phyloP scores from a whole-genome alignment of 2,888 invertebrate genomes.

The Iphiclides podalirius region DNA sequence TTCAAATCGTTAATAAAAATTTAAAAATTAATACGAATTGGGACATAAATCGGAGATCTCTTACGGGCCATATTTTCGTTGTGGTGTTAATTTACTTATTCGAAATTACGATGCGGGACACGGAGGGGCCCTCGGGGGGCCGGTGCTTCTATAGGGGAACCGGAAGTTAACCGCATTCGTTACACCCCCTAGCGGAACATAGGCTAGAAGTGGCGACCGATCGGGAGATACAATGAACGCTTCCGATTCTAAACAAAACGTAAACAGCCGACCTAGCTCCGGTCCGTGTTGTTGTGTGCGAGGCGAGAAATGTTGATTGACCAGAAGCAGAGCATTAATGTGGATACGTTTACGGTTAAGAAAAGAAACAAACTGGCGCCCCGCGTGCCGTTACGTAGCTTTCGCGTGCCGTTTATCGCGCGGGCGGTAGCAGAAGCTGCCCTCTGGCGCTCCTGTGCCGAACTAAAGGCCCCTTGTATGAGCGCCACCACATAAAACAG shows the following conservation, averaged over 20 bases:
- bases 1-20: no score
- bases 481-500: not conserved
- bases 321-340: not conserved
- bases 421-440: not conserved
- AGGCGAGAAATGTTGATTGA: not conserved
- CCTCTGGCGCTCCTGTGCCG: no score
- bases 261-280: conserved; percentile 11
- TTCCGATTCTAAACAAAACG: conserved; percentile 6
- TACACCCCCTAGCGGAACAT: no score
- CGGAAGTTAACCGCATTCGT: conserved; percentile 34
- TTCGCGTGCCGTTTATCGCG: not conserved
- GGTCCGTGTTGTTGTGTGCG: not conserved
- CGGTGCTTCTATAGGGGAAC: conserved; percentile 14
- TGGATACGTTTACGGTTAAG: not conserved
- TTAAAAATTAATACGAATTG: no score
- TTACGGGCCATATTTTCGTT: no score
- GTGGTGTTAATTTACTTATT: no score
- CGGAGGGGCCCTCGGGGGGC: not conserved
- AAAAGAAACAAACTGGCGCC: not conserved
- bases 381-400: not conserved
- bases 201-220: no score
- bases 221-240: conserved; percentile 3
- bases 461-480: not conserved
- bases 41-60: no score
- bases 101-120: not conserved